Evolutionary conservation across 2,888 invertebrate species (phyloP).

Genomic region (Eristalis tenax): DNA sequence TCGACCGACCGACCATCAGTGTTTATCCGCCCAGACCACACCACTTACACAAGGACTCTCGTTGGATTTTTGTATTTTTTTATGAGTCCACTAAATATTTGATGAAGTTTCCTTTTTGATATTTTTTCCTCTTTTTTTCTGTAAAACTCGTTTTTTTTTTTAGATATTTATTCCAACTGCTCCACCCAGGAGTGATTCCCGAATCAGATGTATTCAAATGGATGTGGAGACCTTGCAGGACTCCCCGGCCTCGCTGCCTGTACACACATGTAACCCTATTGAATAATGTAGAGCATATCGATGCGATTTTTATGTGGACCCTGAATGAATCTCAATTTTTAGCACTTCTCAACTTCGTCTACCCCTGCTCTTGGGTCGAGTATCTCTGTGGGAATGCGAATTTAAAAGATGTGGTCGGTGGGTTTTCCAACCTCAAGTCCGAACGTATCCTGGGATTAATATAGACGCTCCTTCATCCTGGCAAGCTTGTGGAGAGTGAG

Average conservation of each 20-base stretch:
- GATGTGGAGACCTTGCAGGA: constrained; percentile 21
- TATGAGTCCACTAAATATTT: constrained; percentile 79
- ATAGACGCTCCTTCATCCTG: not conserved
- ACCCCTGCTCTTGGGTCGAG: not conserved
- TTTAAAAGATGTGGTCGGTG: constrained; percentile 58
- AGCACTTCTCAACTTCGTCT: constrained; percentile 50
- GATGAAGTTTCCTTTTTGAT: constrained; percentile 80
- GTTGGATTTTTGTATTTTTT: constrained; percentile 68
- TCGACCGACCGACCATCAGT: constrained; percentile 41
- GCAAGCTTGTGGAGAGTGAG: constrained; percentile 31
- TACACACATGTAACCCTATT: constrained; percentile 72
- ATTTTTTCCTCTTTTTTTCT: constrained; percentile 54
- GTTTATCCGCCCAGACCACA: constrained; percentile 43
- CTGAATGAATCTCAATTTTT: constrained; percentile 72
- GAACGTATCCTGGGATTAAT: constrained; percentile 24
- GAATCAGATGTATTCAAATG: constrained; percentile 66
- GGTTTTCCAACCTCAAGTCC: constrained; percentile 29
- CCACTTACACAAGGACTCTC: constrained; percentile 45
- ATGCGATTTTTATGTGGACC: constrained; percentile 74
- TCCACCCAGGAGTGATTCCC: constrained; percentile 73
- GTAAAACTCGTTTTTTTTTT: constrained; percentile 11
- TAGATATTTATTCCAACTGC: constrained; percentile 75
- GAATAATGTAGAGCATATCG: constrained; percentile 74
- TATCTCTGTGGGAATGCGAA: constrained; percentile 30
- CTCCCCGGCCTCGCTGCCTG: not conserved